Base-by-base conservation (phyloP, 1,140 invertebrate species). In the Pristionchus pacificus region DNA sequence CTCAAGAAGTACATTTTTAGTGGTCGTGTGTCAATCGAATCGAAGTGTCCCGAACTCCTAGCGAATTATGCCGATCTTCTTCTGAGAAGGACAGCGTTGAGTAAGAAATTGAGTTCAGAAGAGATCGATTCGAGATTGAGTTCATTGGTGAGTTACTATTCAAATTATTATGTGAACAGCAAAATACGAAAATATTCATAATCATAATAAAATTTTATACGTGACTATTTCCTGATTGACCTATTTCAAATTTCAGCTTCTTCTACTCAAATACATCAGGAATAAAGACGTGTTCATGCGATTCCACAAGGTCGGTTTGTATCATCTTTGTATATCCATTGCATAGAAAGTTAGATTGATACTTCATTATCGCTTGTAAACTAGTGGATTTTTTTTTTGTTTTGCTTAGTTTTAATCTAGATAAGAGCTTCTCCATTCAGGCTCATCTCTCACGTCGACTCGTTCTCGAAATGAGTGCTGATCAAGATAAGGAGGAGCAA, bases 21-120 rank as follows among this genome's bases (percentile, higher is more conserved):
- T 60, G 24, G 55, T 24, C 67, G 59, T 13, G 55, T 63, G 10
- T 60, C 65, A 2, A 68, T 73, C 1, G 96, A 98, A 84, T 98
- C 95, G 70, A 95, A 96, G 83, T 99, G 95, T 87, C 96, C 97
- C 24, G 97, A 99, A 87, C 88, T 99, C 61, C 87, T 99, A 77
- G 97, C 97, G 55, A 98, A 98, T 86, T 99, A 97, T 88, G 98
- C 96, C 90, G 97, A 99, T 91, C 95, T 98, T 91, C 87, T 99
- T 77, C 88, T 99, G 77, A 88, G 96, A 77, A 95, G 95, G 85
- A 98, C 95, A 59, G 92, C 93, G 29, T 87, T 98, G 67, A 97
- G 93, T 85, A 98, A 97, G 86, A 90, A 92, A 79, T 88, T 98
- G 30, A 97, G 93, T 2, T 93, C 92, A 70, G 96, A 99, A 85